Evolutionary conservation across 2,888 invertebrate genomes (phyloP), one percentile per base, ranked within the genome.

Genomic region (Phania funesta): DNA sequence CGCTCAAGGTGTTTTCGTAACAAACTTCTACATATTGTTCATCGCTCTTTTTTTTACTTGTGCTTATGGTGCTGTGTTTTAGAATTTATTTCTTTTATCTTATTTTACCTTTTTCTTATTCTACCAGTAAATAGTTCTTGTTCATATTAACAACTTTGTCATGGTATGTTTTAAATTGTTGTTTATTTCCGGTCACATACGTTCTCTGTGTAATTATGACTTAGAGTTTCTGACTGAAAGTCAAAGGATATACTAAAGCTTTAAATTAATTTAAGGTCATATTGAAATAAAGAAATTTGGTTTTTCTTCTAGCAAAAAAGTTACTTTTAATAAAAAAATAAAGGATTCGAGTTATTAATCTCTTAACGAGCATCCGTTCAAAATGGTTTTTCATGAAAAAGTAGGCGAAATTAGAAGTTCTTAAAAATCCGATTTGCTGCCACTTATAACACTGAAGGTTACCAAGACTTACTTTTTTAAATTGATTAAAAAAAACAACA

Each of bases 121-220:
- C 22, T 54, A 32, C 76, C 48, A 46, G 76, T 54, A 62, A 60
- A 52, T 35, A 56, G 56, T 64, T 56, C 56, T 65, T 56, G 56
- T 78, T 71, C 38, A 24, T 58, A 50, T 71, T 65, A 58, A 65
- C 18, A 50, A 60, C 24, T 60, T 58, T 65, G 54, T 62, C 26
- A 26, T 44, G 50, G 41, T 50, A 35, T 56, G 56, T 76, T 46
- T 46, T 60, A 67, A 73, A 77, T 77, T 67, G 60, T 32, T 81
- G 65, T 77, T 73, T 54, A 77, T 81, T 68, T 81, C 77, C 77
- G 81, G 81, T 81, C 73, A 81, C 77, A 81, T 77, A 77, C 62
- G 20, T 54, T 64, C 44, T 48, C 38, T 67, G 71, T 81, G 41
- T 77, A 77, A 81, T 77, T 81, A 81, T 60, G 65, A 26, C 50